Percentiles rank a stretch among this genome's conserved stretches.
Conservation (phyloP, 2,888 invertebrate genomes). For the Mythimna vitellina region DNA sequence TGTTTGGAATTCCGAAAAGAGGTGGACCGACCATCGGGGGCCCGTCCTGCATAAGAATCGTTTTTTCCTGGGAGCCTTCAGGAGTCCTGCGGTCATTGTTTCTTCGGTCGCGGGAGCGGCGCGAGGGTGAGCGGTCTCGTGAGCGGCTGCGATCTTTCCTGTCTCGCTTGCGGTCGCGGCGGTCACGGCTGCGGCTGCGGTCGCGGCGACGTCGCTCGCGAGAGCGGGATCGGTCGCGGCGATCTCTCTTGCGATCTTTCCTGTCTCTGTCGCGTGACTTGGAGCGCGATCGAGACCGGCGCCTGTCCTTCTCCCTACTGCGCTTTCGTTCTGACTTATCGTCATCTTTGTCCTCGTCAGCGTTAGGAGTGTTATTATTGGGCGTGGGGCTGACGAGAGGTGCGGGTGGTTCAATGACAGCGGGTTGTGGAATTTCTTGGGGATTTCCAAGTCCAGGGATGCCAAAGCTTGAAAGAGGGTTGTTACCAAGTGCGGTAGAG, state of each 20-base stretch:
- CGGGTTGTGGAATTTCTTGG: constrained; percentile 86
- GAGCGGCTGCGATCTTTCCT: constrained; percentile 90
- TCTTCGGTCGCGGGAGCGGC: constrained; percentile 89
- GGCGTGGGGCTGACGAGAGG: constrained; percentile 78
- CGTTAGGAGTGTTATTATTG: constrained; percentile 64
- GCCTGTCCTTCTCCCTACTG: constrained; percentile 79
- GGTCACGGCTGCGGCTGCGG: constrained; percentile 91
- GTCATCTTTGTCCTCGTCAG: constrained; percentile 77
- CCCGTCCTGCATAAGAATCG: constrained; percentile 62
- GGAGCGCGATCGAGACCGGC: constrained; percentile 79
- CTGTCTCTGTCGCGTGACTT: constrained; percentile 81
- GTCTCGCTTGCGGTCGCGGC: constrained; percentile 86
- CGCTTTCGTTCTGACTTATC: constrained; percentile 75
- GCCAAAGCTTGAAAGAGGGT: constrained; percentile 75
- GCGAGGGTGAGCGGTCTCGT: constrained; percentile 87
- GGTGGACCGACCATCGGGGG: constrained; percentile 54
- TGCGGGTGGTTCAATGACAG: constrained; percentile 85
- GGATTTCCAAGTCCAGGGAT: constrained; percentile 86
- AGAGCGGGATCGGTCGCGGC: constrained; percentile 89
- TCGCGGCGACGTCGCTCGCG: constrained; percentile 91
- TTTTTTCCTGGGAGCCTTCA: constrained; percentile 77
- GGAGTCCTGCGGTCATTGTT: constrained; percentile 83
- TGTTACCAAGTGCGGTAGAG: constrained; percentile 78
- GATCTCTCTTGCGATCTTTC: constrained; percentile 86
- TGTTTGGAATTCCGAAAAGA: constrained; percentile 58